Base-by-base conservation (phyloP, 2,888 invertebrate species). In the Caenorhabditis panamensis region DNA sequence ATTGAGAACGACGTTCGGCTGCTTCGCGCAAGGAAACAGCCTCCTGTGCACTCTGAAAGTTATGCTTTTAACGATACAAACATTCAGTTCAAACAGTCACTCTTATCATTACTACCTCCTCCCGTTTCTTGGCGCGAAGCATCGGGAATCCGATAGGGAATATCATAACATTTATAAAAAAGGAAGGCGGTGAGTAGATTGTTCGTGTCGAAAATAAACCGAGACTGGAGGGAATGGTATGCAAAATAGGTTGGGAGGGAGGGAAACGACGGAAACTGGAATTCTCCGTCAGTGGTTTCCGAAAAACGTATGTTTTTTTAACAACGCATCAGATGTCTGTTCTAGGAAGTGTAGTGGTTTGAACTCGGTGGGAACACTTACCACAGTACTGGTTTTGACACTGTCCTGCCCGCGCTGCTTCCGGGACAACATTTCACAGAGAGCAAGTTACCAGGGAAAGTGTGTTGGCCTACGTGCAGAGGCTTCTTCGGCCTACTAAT, bases 31-130 rank as follows among this genome's bases (percentile, higher is more conserved):
- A 51, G n/a, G 77, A 73, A 37, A 73, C 59, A n/a, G 77, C 77
- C 49, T 82, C 82, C 26, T 82, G 82, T 8, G 82, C 82, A 63
- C 82, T 82, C 82, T 82, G 77, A 73, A 82, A 78, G n/a, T n/a
- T 5, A 13, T 5, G 41, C 1, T 56, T 31, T 31, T 6, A 6
- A n/a, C 4, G 2, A 24, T 26, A 41, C 5, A 6, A 9, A 58
- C 26, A 26, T 62, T 51, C 31, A 28, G 18, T 2, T 31, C 22
- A 22, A 31, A 41, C 31, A 53, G 31, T 36, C 51, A 24, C 16
- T 41, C 31, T 56, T 28, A 13, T 49, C 47, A 26, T 28, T 22
- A 16, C 47, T 22, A 31, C 44, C 61, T 68, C 76, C 76, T 76
- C 56, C 37, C 54, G 49, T 37, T 63, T 76, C 26, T 73, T 51